phyloP scores from a whole-genome alignment of 2,797 vertebrate genomes.

The Microctenopoma steveboyesi region DNA sequence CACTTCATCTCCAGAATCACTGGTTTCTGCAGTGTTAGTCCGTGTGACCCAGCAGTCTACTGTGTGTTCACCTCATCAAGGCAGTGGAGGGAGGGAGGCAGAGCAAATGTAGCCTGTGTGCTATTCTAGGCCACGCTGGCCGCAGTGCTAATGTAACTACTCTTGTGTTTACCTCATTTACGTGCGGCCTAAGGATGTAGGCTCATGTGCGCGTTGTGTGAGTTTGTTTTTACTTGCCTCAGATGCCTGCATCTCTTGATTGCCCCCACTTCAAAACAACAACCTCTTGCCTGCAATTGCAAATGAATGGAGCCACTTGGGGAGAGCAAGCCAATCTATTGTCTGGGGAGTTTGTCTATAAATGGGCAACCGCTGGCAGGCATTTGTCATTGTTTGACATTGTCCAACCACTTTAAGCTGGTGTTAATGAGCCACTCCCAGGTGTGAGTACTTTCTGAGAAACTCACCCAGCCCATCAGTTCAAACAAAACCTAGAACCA shows the following conservation, averaged over 20 bases:
- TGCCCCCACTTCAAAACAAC: constrained; percentile 70
- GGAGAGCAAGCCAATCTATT: constrained; percentile 57
- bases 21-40: constrained; percentile 63
- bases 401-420: constrained; percentile 62
- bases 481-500: constrained; percentile 66
- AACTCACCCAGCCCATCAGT: constrained; percentile 67
- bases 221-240: constrained; percentile 38
- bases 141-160: constrained; percentile 59
- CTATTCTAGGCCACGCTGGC: constrained; percentile 79
- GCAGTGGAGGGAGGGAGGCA: constrained; percentile 67
- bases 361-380: constrained; percentile 61
- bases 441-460: constrained; percentile 54
- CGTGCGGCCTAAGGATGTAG: constrained; percentile 37
- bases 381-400: constrained; percentile 76
- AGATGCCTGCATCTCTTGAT: constrained; percentile 65
- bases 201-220: constrained; percentile 11
- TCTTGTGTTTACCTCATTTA: constrained; percentile 37
- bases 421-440: constrained; percentile 74
- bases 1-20: constrained; percentile 68
- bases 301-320: constrained; percentile 70
- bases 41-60: constrained; percentile 78
- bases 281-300: constrained; percentile 63
- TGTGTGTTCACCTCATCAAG: constrained; percentile 63
- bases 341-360: constrained; percentile 66
- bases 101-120: constrained; percentile 77